Evolutionary conservation across 2,797 vertebrate genomes (phyloP).

Genomic region (Eulemur rubriventer): DNA sequence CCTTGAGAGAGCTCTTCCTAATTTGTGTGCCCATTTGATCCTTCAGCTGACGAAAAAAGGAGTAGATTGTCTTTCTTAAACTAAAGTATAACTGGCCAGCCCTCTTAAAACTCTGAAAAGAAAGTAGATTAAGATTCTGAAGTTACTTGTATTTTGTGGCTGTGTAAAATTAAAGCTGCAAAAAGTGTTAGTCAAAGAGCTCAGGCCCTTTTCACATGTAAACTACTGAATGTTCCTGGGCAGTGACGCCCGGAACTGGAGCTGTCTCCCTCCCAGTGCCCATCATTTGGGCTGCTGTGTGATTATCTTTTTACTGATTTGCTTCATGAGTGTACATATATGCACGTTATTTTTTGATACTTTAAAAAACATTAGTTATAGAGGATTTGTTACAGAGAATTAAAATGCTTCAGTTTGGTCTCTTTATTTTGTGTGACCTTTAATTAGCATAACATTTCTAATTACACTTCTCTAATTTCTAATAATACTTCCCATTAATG

Average conservation of each 20-base stretch:
- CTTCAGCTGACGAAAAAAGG: neutral
- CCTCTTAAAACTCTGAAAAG: neutral
- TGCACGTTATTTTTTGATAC: neutral
- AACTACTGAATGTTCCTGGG: neutral
- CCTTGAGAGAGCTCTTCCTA: neutral
- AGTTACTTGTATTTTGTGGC: neutral
- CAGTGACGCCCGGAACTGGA: neutral
- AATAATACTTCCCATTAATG: neutral
- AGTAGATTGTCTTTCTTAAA: neutral
- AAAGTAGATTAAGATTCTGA: neutral
- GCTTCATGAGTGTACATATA: neutral
- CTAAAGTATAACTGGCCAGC: neutral
- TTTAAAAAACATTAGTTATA: neutral
- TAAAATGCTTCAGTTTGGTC: neutral
- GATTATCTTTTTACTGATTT: slow-evolving; percentile 22
- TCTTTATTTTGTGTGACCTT: neutral
- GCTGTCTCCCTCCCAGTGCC: neutral
- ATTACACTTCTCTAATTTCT: neutral
- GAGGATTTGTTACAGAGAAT: neutral
- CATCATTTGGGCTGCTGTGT: neutral
- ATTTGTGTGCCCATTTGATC: neutral
- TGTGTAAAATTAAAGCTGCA: neutral
- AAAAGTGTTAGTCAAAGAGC: neutral
- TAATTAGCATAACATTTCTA: neutral
- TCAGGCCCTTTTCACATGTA: neutral